A percentile compares a stretch with the other conserved stretches of the same genome.
Conservation (phyloP, 2,888 invertebrate genomes). For the Eupithecia pulchellata region DNA sequence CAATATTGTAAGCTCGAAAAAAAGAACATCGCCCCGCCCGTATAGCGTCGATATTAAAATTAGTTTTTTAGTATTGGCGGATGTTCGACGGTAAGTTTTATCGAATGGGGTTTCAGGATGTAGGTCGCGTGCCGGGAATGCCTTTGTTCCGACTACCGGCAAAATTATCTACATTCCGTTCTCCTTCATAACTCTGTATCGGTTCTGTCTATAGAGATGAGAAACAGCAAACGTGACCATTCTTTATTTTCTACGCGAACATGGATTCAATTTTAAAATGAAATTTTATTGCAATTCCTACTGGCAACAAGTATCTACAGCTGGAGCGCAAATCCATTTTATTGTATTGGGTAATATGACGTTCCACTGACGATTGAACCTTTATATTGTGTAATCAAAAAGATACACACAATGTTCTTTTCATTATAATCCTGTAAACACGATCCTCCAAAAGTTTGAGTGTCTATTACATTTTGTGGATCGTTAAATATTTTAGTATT, state of each 20-base stretch:
- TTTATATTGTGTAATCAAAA: constrained; percentile 8
- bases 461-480: constrained; percentile 64
- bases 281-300: constrained; percentile 28
- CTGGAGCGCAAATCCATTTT: constrained; percentile 8
- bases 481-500: constrained; percentile 72
- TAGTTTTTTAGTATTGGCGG: constrained; percentile 41
- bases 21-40: constrained; percentile 17
- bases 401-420: constrained; percentile 33
- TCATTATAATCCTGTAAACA: constrained; percentile 41
- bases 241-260: constrained; percentile 43
- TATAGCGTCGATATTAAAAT: constrained; percentile 38
- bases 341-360: neutral
- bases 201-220: constrained; percentile 52
- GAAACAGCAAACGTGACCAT: constrained; percentile 49
- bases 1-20: constrained; percentile 19
- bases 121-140: constrained; percentile 68
- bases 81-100: constrained; percentile 57
- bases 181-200: constrained; percentile 71
- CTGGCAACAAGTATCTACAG: constrained; percentile 4
- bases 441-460: constrained; percentile 54
- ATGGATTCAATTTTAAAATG: constrained; percentile 39
- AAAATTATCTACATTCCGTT: constrained; percentile 72
- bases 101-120: constrained; percentile 61
- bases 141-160: constrained; percentile 70
- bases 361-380: neutral